Evolutionary conservation across 2,113 vertebrate genomes (phyloP).

Genomic region (Trinectes maculatus): DNA sequence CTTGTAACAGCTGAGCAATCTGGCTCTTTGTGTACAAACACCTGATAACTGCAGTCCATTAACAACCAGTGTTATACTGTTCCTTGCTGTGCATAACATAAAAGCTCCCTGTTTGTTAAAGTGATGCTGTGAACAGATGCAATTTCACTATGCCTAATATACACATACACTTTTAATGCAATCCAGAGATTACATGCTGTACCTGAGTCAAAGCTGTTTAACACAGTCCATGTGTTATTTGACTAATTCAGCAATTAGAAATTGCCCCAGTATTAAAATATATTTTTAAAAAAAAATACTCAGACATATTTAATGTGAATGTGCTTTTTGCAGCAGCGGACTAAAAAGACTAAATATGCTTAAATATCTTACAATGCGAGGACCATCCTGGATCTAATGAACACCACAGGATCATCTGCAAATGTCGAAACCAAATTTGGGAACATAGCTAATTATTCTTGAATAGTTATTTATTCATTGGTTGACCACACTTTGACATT

Average conservation of each 20-base stretch:
- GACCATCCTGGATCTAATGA: neutral
- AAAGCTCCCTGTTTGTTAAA: neutral
- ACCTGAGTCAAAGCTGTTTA: neutral
- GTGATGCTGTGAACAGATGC: neutral
- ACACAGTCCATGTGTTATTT: neutral
- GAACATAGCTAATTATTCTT: too few species aligned
- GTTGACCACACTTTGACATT: too few species aligned
- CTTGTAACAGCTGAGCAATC: neutral
- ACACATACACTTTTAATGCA: neutral
- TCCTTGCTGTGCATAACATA: neutral
- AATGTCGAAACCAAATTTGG: too few species aligned
- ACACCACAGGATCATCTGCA: too few species aligned
- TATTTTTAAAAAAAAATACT: too few species aligned
- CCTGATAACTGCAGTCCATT: neutral
- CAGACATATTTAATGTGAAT: neutral
- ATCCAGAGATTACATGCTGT: neutral
- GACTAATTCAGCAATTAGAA: neutral
- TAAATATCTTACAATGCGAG: neutral
- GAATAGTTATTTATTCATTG: too few species aligned
- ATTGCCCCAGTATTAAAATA: too few species aligned
- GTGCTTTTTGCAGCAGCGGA: neutral
- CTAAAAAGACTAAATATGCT: neutral
- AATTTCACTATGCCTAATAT: neutral
- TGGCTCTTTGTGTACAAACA: neutral
- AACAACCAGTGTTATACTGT: neutral